Base-by-base conservation (phyloP, 1,140 invertebrate genomes). In the Hylaeus anthracinus region DNA sequence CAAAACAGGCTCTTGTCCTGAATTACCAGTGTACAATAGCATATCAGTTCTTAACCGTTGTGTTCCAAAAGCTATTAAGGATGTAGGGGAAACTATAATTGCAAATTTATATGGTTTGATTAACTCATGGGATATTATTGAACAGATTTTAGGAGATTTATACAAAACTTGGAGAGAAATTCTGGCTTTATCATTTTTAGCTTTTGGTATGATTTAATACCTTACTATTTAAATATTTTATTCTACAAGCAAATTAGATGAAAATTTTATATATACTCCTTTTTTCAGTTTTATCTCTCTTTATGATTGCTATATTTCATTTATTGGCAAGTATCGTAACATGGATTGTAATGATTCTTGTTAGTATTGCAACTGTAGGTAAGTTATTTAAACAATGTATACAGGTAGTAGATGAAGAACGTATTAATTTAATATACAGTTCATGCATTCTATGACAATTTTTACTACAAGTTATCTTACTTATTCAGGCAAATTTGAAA, bases 101-200 rank as follows among this genome's bases (percentile, higher is more conserved):
- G 94, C 92, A 26, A 95, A 97, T 90, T 94, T 98, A 76, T 98
- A 98, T 94, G 95, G 95, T 9, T 94, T 97, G 80, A 93, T 98
- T 9, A 98, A 98, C 91, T 96, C 96, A 87, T 98, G 97, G 96
- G 97, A 98, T 92, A 95, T 96, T 55, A 95, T 98, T 78, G 96
- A 98, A 91, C 97, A 98, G 93, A 95, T 98, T 90, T 93, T 98
- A 3, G 96, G 96, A 66, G 98, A 99, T 94, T 93, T 99, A 1
- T 98, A 97, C 88, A 96, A 96, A 85, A 97, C 97, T 48, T 98
- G 97, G 97, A 95, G 95, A 89, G 96, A 98, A 91, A 97, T 97
- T 91, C 93, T 98, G 51, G 95, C 95, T n/a, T 95, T 98, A 86
- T 96, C 96, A 69, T 96, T 97, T 83, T 92, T 98, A 79, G 95